A percentile compares a stretch with the other conserved stretches of the same genome.
Evolutionary conservation across 2,113 vertebrate genomes (phyloP).

Genomic region (Cebidichthys violaceus): DNA sequence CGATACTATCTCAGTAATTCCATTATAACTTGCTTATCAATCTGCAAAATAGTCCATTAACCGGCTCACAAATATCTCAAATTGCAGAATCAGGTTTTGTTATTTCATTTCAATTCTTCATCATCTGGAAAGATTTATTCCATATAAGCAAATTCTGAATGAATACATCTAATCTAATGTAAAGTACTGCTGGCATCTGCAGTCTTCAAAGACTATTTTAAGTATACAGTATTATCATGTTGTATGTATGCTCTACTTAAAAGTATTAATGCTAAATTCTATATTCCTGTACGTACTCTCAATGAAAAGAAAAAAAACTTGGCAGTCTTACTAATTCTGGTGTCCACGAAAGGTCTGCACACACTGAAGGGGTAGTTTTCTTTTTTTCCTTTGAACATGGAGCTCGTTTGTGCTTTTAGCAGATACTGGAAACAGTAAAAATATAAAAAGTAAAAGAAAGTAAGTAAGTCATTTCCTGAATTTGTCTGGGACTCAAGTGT

Average conservation of each 20-base stretch:
- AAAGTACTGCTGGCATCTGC: background rate
- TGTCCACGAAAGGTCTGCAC: slow-evolving; percentile 85
- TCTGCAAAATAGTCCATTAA: background rate
- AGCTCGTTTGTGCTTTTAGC: slow-evolving; percentile 89
- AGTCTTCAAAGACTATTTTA: background rate
- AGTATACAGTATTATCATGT: background rate
- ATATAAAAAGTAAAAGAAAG: background rate
- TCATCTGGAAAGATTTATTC: background rate
- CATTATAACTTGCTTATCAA: background rate
- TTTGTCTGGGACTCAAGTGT: background rate
- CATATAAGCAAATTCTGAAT: background rate
- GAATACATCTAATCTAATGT: background rate
- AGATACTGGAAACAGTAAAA: slow-evolving; percentile 81
- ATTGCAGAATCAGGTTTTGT: background rate
- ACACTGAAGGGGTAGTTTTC: slow-evolving; percentile 89
- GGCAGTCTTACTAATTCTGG: slow-evolving; percentile 84
- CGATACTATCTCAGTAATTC: background rate
- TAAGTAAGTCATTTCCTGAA: background rate
- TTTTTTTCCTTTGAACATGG: slow-evolving; percentile 91
- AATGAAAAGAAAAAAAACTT: background rate
- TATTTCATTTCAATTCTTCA: background rate
- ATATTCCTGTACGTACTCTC: background rate
- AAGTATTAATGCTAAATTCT: background rate
- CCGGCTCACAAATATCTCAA: background rate
- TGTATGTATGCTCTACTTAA: background rate